A percentile compares a stretch with the other conserved stretches of the same genome.
Conservation (phyloP, 2,113 vertebrate species). For the Synodontis membranacea region DNA sequence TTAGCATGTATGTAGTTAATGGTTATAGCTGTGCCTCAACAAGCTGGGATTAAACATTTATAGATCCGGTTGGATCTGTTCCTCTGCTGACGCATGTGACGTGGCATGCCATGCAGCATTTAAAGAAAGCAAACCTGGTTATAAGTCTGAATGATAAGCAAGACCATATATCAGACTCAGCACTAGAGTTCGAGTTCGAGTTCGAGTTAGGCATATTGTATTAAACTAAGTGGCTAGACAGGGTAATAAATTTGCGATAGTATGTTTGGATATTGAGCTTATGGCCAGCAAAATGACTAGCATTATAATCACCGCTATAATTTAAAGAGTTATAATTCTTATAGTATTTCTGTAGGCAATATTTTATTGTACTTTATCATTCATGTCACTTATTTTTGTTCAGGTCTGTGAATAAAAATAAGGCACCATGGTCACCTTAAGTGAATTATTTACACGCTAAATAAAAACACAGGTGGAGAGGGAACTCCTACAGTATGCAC, state of each 20-base stretch:
- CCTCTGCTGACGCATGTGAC: neutral
- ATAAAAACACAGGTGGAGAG: neutral
- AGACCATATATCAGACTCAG: neutral
- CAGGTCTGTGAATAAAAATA: neutral
- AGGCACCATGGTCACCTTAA: neutral
- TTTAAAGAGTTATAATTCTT: neutral
- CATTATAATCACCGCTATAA: neutral
- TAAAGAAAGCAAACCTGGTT: neutral
- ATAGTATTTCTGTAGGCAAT: neutral
- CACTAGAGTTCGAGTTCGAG: neutral
- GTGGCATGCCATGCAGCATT: neutral
- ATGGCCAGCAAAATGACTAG: neutral
- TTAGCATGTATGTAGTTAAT: neutral
- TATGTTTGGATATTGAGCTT: neutral
- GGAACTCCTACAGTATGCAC: neutral
- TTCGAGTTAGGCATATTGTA: neutral
- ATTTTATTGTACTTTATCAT: neutral
- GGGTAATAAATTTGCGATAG: neutral
- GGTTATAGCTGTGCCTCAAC: neutral
- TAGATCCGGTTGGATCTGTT: conserved; percentile 23
- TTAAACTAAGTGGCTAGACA: neutral
- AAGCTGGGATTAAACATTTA: conserved; percentile 22
- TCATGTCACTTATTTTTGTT: neutral
- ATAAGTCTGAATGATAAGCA: neutral
- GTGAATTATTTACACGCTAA: neutral